phyloP scores from a whole-genome alignment of 2,888 invertebrate genomes.

The Aleiodes leptofemur region DNA sequence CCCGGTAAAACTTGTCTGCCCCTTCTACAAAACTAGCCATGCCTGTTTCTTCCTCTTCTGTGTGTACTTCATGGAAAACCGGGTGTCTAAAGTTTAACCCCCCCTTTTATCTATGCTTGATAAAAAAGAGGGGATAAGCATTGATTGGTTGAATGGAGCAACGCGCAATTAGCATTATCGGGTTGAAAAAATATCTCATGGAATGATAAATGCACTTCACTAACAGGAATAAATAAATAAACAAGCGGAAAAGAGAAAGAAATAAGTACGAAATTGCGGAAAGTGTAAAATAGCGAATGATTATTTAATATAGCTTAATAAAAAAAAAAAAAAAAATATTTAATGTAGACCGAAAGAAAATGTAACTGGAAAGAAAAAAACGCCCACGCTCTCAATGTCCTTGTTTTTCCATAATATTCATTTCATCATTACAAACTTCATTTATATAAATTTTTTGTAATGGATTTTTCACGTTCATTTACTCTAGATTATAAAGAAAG shows the following conservation, averaged over 20 bases:
- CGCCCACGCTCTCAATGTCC: no score
- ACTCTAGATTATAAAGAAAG: neutral
- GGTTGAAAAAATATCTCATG: slow-evolving; percentile 45
- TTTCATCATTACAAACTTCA: no score
- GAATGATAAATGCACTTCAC: slow-evolving; percentile 33
- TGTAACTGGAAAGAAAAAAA: no score
- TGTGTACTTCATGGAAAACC: slow-evolving; percentile 38
- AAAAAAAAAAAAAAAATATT: no score
- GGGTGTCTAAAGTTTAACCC: slow-evolving; percentile 44
- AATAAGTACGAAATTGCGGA: neutral
- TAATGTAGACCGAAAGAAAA: no score
- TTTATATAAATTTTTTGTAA: slow-evolving; percentile 2
- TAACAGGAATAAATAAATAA: neutral
- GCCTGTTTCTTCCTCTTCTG: slow-evolving; percentile 22
- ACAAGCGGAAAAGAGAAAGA: neutral
- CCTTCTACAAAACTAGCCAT: slow-evolving; percentile 24
- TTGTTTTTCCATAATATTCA: neutral
- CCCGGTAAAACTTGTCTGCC: slow-evolving; percentile 41
- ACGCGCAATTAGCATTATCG: slow-evolving; percentile 56
- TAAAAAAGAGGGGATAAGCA: slow-evolving; percentile 10
- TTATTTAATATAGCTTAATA: no score
- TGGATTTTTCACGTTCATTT: slow-evolving; percentile 10
- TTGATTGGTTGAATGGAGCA: slow-evolving; percentile 42
- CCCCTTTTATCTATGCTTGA: neutral
- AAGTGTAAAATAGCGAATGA: no score